phyloP scores from a whole-genome alignment of 2,888 invertebrate species.

The Torymus tubicola region DNA sequence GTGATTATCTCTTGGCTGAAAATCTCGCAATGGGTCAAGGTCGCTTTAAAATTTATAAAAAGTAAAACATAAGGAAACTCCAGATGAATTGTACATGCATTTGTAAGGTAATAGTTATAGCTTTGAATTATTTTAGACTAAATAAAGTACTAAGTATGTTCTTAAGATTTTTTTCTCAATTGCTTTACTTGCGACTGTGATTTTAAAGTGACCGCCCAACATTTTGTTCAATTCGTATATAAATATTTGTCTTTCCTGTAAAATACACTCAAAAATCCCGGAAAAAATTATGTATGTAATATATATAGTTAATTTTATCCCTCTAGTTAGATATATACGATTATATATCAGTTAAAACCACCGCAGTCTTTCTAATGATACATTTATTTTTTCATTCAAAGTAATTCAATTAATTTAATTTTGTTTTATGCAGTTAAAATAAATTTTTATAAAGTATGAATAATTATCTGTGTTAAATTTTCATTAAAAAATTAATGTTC shows the following conservation, averaged over 20 bases:
- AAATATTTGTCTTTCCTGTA: slow-evolving; percentile 40
- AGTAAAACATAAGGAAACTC: slow-evolving; percentile 27
- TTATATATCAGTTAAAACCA: too few species aligned
- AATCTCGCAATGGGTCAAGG: slow-evolving; percentile 31
- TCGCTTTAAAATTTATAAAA: slow-evolving; percentile 50
- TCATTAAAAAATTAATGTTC: background rate
- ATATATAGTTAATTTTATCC: slow-evolving; percentile 1
- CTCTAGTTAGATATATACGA: too few species aligned
- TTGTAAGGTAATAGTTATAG: slow-evolving; percentile 52
- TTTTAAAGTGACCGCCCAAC: slow-evolving; percentile 55
- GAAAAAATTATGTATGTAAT: slow-evolving; percentile 45
- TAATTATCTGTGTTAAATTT: background rate
- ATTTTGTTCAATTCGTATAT: slow-evolving; percentile 61
- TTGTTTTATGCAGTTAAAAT: too few species aligned
- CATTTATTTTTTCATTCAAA: too few species aligned
- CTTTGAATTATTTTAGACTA: slow-evolving; percentile 51
- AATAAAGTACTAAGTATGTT: slow-evolving; percentile 45
- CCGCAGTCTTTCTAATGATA: too few species aligned
- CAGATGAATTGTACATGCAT: slow-evolving; percentile 51
- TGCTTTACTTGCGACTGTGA: slow-evolving; percentile 44
- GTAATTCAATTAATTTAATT: background rate
- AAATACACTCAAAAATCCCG: slow-evolving; percentile 23
- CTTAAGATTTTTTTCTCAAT: slow-evolving; percentile 37
- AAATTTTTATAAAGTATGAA: too few species aligned
- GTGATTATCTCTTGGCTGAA: slow-evolving; percentile 40